Base-by-base conservation (phyloP, 2,888 invertebrate genomes). In the Latheticus oryzae region DNA sequence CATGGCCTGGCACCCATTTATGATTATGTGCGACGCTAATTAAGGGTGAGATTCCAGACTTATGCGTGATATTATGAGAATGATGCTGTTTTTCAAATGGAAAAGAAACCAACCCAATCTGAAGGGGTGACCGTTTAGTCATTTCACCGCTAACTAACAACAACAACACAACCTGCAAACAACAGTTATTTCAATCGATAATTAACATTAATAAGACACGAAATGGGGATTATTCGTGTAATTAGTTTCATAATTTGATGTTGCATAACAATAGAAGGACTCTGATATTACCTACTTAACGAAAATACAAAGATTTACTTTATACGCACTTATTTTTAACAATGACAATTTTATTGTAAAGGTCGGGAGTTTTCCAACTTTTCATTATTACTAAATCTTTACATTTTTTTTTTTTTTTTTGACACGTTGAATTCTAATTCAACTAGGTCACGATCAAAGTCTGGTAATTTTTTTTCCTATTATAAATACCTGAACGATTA, bases 1-100 rank as follows among this genome's bases (percentile, higher is more conserved):
- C 68, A 17, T 67, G 68, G 19, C 70, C 70, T 1, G 68, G 68
- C 13, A 68, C 43, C 68, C 66, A 68, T 15, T 50, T 40, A 23
- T 63, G 57, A n/a, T 9, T 24, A 16, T 51, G 57, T 7, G 51
- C 17, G 17, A 9, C 21, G 19, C 24, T 32, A n/a, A n/a, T n/a
- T n/a, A n/a, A n/a, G n/a, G 21, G 17, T 7, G 37, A 15, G n/a
- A 26, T 21, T 4, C 8, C 42, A 2, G 7, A 24, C 15, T 21
- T 21, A 5, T 16, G 28, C 5, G 26, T 38, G 1, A 7, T 15
- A 9, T 37, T 47, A n/a, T 53, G 30, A 5, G 24, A 23, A 33
- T 19, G 16, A n/a, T 54, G 35, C 26, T 35, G 48, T 16, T 16
- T 50, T 28, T 45, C 45, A n/a, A n/a, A n/a, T n/a, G n/a, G n/a